Base-by-base conservation (phyloP, 2,888 invertebrate genomes). In the Synergus laeviventris region DNA sequence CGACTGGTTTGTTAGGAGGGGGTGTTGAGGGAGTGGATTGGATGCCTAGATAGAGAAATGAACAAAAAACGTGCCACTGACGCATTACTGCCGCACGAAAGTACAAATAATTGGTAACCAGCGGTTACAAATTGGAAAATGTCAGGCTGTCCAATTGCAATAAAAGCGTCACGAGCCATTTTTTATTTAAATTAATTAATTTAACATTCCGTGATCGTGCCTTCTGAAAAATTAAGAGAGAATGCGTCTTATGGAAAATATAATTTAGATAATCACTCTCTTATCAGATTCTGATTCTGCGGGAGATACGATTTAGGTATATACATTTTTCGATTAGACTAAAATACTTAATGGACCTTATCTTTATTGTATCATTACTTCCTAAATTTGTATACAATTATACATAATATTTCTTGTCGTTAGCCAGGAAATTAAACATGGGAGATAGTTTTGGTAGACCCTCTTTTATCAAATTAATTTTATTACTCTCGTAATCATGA, bases 181-280 rank as follows among this genome's bases (percentile, higher is more conserved):
- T 83, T 83, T 84, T 83, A 83, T 84, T 74, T 78, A 82, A 79
- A 82, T 84, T 83, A 87, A 87, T 86, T 85, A 84, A 85, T 86
- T 84, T 76, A 74, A 81, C 78, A 81, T 84, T 82, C 76, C 77
- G 56, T 31, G 24, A 62, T 62, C 62, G 38, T 11, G 12, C 11
- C 38, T 59, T 12, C 12, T 21, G 11, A n/a, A n/a, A n/a, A n/a
- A n/a, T n/a, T n/a, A n/a, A n/a, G n/a, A n/a, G n/a, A n/a, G n/a
- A n/a, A n/a, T n/a, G n/a, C n/a, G n/a, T n/a, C n/a, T n/a, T n/a
- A n/a, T n/a, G n/a, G n/a, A n/a, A n/a, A n/a, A n/a, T n/a, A n/a
- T n/a, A n/a, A n/a, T n/a, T n/a, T n/a, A n/a, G n/a, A n/a, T n/a
- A n/a, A n/a, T n/a, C n/a, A n/a, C n/a, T n/a, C n/a, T n/a, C n/a